A percentile compares a stretch with the other conserved stretches of the same genome.
phyloP scores from a whole-genome alignment of 2,113 vertebrate species.

The Nothocercus julius region DNA sequence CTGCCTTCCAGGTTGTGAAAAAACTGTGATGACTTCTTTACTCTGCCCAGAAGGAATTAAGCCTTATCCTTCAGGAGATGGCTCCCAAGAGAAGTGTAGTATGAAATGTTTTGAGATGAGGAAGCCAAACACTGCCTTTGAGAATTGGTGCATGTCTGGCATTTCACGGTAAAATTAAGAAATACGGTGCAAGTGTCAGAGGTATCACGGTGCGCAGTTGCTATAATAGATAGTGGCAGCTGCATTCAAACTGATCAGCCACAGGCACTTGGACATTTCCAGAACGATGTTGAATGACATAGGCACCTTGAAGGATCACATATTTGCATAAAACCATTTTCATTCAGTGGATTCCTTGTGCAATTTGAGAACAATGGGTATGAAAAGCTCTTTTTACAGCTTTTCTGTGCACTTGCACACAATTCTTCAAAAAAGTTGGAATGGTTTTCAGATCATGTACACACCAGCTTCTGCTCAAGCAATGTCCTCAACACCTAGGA shows the following conservation, averaged over 20 bases:
- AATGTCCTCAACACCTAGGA: background rate
- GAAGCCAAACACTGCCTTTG: background rate
- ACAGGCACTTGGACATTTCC: no score
- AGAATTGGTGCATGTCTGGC: fast-evolving
- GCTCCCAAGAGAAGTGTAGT: background rate
- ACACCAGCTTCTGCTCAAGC: background rate
- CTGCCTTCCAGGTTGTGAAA: background rate
- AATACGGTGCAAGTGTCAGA: background rate
- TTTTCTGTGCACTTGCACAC: no score
- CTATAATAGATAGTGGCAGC: background rate
- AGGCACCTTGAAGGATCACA: no score
- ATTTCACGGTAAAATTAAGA: background rate
- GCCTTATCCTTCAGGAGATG: background rate
- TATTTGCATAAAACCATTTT: no score
- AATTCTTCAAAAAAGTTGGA: no score
- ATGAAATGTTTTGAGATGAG: background rate
- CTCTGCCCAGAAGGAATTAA: background rate
- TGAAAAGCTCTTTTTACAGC: no score
- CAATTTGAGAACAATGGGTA: no score
- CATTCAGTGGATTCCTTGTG: no score
- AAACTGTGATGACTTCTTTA: background rate
- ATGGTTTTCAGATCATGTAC: background rate
- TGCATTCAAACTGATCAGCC: background rate
- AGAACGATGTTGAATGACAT: no score
- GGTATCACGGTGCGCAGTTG: fast-evolving